Conservation (phyloP, 2,797 vertebrate species). For the Chiroxiphia lanceolata region DNA sequence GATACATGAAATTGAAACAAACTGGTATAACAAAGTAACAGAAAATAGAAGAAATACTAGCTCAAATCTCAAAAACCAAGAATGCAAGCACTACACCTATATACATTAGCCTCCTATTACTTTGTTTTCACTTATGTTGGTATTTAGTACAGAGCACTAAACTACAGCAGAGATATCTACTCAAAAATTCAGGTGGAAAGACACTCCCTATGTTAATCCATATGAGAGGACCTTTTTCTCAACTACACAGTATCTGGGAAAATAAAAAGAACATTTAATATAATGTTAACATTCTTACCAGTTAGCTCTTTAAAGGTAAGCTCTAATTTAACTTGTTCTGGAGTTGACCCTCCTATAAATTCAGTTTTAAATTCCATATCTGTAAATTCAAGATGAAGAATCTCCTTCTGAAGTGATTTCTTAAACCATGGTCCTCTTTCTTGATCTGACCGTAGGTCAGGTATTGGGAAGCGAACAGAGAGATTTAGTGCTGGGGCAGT, state of each 20-base stretch:
- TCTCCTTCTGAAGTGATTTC: slow-evolving; percentile 95
- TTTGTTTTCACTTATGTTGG: not conserved
- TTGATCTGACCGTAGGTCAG: slow-evolving; percentile 95
- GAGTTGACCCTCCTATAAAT: slow-evolving; percentile 87
- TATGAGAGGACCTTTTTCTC: not conserved
- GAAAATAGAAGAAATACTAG: not conserved
- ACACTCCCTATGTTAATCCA: not conserved
- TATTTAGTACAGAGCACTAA: not conserved
- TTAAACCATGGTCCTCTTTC: slow-evolving; percentile 98
- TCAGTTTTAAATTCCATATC: slow-evolving; percentile 94
- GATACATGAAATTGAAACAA: not conserved
- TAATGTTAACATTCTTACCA: slow-evolving; percentile 76
- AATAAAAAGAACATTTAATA: not conserved
- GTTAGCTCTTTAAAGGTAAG: slow-evolving; percentile 91
- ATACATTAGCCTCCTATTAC: not conserved
- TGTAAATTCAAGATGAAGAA: slow-evolving; percentile 87
- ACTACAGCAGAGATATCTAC: not conserved
- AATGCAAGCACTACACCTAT: not conserved
- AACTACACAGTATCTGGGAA: not conserved
- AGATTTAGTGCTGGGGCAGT: slow-evolving; percentile 86
- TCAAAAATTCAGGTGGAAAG: not conserved
- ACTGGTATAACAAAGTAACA: not conserved
- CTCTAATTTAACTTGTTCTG: slow-evolving; percentile 93
- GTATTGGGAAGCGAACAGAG: slow-evolving; percentile 94
- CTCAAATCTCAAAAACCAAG: not conserved